Conservation (phyloP, 2,888 invertebrate genomes). For the Lumbricus terrestris region DNA sequence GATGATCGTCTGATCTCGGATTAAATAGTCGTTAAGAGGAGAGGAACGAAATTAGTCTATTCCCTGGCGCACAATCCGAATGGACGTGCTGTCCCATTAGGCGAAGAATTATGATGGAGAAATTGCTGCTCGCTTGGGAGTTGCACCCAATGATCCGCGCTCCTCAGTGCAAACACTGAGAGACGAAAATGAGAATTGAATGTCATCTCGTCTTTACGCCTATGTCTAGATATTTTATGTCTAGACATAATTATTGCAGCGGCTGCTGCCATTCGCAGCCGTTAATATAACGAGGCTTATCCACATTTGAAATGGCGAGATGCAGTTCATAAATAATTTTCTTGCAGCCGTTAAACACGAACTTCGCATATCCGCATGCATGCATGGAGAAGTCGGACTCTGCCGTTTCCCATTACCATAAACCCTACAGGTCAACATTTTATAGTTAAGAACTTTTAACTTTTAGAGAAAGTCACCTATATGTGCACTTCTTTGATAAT, state of each 20-base stretch:
- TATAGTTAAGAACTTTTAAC: not conserved
- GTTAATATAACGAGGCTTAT: not conserved
- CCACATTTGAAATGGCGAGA: too few species aligned
- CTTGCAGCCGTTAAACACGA: not conserved
- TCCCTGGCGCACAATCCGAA: not conserved
- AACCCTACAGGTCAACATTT: not conserved
- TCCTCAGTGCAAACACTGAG: not conserved
- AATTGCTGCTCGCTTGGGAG: not conserved
- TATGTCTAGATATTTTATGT: not conserved
- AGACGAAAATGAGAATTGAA: not conserved
- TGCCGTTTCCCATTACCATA: not conserved
- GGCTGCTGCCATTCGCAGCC: not conserved
- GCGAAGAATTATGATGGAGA: not conserved
- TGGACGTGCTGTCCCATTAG: not conserved
- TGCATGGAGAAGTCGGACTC: not conserved
- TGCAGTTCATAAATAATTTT: not conserved
- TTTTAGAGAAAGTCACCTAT: too few species aligned
- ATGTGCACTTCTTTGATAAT: too few species aligned
- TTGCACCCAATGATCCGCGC: not conserved
- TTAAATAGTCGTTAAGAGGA: not conserved
- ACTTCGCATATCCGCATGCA: not conserved
- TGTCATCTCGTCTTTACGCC: not conserved
- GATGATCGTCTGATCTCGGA: not conserved
- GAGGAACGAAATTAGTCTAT: not conserved
- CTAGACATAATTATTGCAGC: too few species aligned